Percentiles rank a stretch among this genome's conserved stretches.
phyloP scores from a whole-genome alignment of 1,140 invertebrate species.

The Ips typographus region DNA sequence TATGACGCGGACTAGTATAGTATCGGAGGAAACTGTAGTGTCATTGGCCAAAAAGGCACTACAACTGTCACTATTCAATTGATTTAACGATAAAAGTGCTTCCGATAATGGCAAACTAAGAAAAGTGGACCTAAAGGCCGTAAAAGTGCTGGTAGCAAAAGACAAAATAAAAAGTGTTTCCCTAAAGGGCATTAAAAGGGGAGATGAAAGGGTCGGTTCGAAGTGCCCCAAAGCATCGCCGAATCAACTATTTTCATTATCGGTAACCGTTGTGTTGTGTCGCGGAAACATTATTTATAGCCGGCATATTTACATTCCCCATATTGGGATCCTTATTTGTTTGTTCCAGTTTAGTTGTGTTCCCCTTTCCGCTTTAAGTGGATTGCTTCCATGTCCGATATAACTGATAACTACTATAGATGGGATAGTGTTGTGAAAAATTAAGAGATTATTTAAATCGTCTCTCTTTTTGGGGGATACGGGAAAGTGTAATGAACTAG shows the following conservation, averaged over 20 bases:
- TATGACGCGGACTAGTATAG: neutral
- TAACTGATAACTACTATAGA: no score
- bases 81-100: neutral
- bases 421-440: no score
- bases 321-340: slow-evolving; percentile 21
- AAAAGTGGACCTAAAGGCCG: neutral
- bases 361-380: neutral
- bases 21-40: no score
- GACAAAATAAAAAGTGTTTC: slow-evolving; percentile 17
- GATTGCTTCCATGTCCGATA: no score
- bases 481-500: no score
- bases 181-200: slow-evolving; percentile 4
- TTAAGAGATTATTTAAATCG: no score
- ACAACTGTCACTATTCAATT: neutral
- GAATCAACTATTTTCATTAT: slow-evolving; percentile 43
- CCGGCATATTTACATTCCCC: slow-evolving; percentile 38
- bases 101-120: slow-evolving; percentile 4
- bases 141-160: slow-evolving; percentile 15
- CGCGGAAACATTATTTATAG: slow-evolving; percentile 40
- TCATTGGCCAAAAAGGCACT: no score
- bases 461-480: no score
- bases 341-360: slow-evolving; percentile 22
- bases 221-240: slow-evolving; percentile 8
- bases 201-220: slow-evolving; percentile 3
- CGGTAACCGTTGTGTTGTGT: slow-evolving; percentile 41